A percentile compares a stretch with the other conserved stretches of the same genome.
Evolutionary conservation across 2,113 vertebrate genomes (phyloP).

Genomic region (Platichthys stellatus): DNA sequence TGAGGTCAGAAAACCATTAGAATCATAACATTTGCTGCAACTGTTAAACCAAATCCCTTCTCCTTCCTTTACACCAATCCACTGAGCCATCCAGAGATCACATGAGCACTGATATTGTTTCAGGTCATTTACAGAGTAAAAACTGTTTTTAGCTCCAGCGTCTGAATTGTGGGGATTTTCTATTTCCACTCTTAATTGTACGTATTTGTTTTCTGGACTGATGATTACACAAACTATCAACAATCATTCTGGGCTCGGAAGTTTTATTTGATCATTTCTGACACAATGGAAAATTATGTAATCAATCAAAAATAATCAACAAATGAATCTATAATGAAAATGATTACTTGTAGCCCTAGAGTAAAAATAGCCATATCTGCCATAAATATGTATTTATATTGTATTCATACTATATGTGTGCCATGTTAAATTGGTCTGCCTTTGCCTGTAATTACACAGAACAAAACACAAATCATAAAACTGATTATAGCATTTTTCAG

Average conservation of each 20-base stretch:
- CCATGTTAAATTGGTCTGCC: neutral
- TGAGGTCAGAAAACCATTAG: constrained; percentile 84
- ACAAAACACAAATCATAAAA: neutral
- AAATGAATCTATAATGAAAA: neutral
- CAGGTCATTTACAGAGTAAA: neutral
- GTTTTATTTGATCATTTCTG: neutral
- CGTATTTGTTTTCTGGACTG: neutral
- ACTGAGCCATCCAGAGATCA: constrained; percentile 42
- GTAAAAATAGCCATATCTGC: neutral
- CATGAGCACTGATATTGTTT: constrained; percentile 13
- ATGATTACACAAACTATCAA: neutral
- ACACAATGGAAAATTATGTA: neutral
- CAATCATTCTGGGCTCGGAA: neutral
- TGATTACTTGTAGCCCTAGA: neutral
- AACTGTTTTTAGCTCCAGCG: neutral
- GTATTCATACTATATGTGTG: neutral
- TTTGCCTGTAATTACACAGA: neutral
- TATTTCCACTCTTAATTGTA: neutral
- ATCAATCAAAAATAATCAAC: neutral
- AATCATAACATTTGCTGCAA: constrained; percentile 71
- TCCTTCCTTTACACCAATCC: constrained; percentile 55
- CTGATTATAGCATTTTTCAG: neutral
- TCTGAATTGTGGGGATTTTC: neutral
- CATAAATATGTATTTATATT: neutral
- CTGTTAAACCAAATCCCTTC: constrained; percentile 47